A percentile compares a stretch with the other conserved stretches of the same genome.
Evolutionary conservation across 2,113 vertebrate species (phyloP).

Genomic region (Trogon surrucura): DNA sequence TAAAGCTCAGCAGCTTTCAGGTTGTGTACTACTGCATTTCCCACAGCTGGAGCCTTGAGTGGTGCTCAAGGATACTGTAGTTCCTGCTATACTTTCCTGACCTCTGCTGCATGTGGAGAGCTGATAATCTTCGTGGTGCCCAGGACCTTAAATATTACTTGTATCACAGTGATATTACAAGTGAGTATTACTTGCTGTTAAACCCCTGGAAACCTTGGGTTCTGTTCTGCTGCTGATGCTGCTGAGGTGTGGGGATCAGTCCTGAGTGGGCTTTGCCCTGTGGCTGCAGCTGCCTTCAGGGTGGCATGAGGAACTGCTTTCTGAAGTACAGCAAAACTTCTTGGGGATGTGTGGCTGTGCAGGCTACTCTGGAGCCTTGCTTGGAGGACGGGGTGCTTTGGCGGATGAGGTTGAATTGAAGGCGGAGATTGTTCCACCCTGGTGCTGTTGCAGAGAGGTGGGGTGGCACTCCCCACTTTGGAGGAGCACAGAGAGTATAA

Average conservation of each 20-base stretch:
- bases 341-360: not conserved
- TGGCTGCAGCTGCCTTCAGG: not conserved
- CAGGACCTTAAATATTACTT: not conserved
- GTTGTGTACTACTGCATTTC: not conserved
- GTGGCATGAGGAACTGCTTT: not conserved
- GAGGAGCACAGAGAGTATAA: not conserved
- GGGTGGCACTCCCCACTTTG: not conserved
- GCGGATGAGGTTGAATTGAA: not conserved
- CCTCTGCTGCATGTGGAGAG: not conserved
- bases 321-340: not conserved
- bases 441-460: not conserved
- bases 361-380: not conserved
- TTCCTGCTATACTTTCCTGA: not conserved
- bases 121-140: not conserved
- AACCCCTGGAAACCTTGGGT: not conserved
- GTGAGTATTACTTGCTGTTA: not conserved
- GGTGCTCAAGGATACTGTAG: not conserved
- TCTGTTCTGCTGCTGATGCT: not conserved
- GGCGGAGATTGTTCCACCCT: not conserved
- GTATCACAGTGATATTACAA: not conserved
- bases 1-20: slow-evolving; percentile 4
- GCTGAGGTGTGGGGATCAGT: not conserved
- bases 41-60: not conserved
- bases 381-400: not conserved
- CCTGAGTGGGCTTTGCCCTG: not conserved